These are phyloP conservation scores for Drosophila imparisetae DNA, from an alignment of 2,888 invertebrate species.

Conservation along the genomic window DNA sequence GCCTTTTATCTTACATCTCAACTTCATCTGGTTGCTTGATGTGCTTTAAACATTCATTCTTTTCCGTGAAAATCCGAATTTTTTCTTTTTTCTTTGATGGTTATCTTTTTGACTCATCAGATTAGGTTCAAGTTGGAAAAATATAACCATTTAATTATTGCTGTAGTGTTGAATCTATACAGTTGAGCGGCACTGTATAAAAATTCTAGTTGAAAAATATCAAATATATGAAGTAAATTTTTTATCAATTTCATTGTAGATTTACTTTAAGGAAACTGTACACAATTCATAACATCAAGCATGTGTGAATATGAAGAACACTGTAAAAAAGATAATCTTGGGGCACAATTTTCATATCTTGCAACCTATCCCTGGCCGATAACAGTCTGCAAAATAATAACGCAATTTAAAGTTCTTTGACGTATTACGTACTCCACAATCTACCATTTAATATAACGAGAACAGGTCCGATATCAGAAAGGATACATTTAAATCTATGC, in stretches of 20 bases:
- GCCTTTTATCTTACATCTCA: not conserved
- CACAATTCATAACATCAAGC: not conserved
- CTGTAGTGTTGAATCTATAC: not conserved
- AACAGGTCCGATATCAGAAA: not conserved
- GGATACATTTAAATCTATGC: not conserved
- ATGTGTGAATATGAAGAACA: not conserved
- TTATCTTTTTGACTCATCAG: not conserved
- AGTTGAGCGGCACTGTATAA: not conserved
- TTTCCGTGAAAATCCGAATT: rapidly evolving
- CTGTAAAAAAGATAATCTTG: not conserved
- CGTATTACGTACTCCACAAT: not conserved
- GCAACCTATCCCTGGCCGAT: not conserved
- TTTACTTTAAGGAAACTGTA: not conserved
- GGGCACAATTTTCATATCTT: not conserved
- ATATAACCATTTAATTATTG: not conserved
- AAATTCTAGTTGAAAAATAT: not conserved
- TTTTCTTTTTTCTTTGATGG: not conserved
- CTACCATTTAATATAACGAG: not conserved
- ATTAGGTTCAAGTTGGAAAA: not conserved
- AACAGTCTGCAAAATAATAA: not conserved
- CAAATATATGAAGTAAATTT: not conserved
- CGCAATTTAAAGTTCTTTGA: not conserved
- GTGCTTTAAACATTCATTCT: not conserved
- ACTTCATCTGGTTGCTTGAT: not conserved
- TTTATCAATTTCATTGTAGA: not conserved